Evolutionary conservation across 2,888 invertebrate species (phyloP).

Genomic region (Entomobrya multifasciata): DNA sequence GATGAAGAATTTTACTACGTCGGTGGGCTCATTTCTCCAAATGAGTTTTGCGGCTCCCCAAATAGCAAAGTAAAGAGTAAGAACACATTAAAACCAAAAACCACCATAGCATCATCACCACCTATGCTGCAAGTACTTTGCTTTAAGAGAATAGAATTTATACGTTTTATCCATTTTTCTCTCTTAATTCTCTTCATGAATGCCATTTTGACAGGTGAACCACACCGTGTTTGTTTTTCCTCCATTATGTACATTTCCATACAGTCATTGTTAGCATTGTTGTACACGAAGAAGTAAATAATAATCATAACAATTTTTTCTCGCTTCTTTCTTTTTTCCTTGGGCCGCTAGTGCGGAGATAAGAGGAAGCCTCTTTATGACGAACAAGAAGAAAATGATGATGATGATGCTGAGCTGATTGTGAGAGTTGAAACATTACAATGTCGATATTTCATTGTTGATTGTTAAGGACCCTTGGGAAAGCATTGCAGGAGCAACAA

Average conservation of each 20-base stretch:
- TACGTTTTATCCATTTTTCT: background rate
- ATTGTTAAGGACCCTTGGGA: conserved; percentile 22
- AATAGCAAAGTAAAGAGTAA: conserved; percentile 50
- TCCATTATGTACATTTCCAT: conserved; percentile 54
- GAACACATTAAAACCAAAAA: conserved; percentile 28
- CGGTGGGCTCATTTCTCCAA: conserved; percentile 79
- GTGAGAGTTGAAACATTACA: conserved; percentile 38
- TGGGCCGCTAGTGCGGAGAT: background rate
- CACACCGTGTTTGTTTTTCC: conserved; percentile 75
- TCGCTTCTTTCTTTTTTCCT: conserved; percentile 18
- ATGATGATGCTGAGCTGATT: background rate
- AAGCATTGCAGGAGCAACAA: too few relatives aligned
- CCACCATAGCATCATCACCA: too few relatives aligned
- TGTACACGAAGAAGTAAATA: conserved; percentile 46
- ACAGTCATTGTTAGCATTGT: conserved; percentile 55
- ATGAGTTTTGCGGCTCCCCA: conserved; percentile 75
- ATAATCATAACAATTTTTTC: conserved; percentile 55
- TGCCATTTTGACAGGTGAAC: conserved; percentile 74
- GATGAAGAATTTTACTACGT: conserved; percentile 67
- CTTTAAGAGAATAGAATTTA: too few relatives aligned
- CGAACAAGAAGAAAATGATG: conserved; percentile 1
- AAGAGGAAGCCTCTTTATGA: background rate
- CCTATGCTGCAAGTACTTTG: too few relatives aligned
- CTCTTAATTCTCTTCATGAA: conserved; percentile 49
- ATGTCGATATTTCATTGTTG: conserved; percentile 25